phyloP scores from a whole-genome alignment of 2,888 invertebrate species.

The Glaucopsyche alexis region DNA sequence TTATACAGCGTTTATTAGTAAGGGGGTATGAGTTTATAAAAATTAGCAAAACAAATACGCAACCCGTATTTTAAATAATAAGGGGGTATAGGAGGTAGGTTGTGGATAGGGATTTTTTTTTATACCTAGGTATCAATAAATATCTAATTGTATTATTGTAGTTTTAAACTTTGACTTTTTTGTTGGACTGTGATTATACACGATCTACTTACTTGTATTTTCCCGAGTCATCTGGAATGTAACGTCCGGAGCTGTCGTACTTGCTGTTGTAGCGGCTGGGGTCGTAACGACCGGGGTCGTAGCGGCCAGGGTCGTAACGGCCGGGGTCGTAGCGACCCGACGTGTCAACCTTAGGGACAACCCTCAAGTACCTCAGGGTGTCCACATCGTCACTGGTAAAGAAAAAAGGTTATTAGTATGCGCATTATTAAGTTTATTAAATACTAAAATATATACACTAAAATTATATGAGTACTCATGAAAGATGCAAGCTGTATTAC shows the following conservation, averaged over 20 bases:
- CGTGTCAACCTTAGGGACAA: constrained; percentile 40
- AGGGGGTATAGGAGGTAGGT: too few species aligned
- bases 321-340: constrained; percentile 41
- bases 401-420: background rate
- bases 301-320: constrained; percentile 38
- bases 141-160: too few species aligned
- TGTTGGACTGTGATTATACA: background rate
- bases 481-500: too few species aligned
- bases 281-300: constrained; percentile 43
- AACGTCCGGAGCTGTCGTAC: constrained; percentile 44
- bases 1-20: too few species aligned
- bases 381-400: constrained; percentile 7
- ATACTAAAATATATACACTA: too few species aligned
- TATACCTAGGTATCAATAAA: too few species aligned
- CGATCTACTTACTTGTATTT: constrained; percentile 56
- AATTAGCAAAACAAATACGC: too few species aligned
- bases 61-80: too few species aligned
- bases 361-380: background rate
- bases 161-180: background rate
- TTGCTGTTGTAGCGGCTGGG: constrained; percentile 43
- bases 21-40: too few species aligned
- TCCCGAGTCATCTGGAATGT: constrained; percentile 55
- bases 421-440: too few species aligned
- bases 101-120: too few species aligned
- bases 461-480: too few species aligned